Base-by-base conservation (phyloP, 2,797 vertebrate species). In the Argyrosomus regius region DNA sequence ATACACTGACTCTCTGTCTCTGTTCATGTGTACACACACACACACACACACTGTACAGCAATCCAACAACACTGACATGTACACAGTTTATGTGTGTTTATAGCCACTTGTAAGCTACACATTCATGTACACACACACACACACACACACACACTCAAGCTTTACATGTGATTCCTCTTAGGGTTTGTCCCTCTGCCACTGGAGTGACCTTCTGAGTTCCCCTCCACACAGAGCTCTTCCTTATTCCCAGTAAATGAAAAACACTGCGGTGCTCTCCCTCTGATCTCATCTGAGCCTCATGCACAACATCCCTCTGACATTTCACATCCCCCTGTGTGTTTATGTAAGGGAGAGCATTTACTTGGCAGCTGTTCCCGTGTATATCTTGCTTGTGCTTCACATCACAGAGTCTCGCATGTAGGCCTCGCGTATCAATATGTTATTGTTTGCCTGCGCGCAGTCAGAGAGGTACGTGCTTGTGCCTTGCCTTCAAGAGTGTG, bases 201-300 rank as follows among this genome's bases (percentile, higher is more conserved):
- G 52, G 6, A 48, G 20, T 75, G 83, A 75, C 85, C 78, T 77
- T 83, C 62, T 71, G 63, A 75, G 68, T 72, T 64, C 57, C 71
- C 75, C 31, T 52, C 62, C 11, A 53, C 69, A 75, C 82, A 79
- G 31, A 88, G 71, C 48, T 75, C 71, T 81, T 78, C 81, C 61
- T 87, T 84, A 86, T 90, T 86, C 70, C 50, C 48, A 14, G 46
- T 66, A 78, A 89, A 78, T 63, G 43, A 77, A 53, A 66, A 61
- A n/a, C 71, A 52, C 54, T 0, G 3, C 3, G 53, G 48, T 71
- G 67, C 71, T 76, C 66, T 48, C 79, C 72, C 59, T 77, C 65
- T 71, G 69, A 82, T 84, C 63, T 82, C 65, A 49, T 63, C 50
- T 62, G 68, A 73, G 49, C 63, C 64, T 52, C 39, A 11, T 41